These are phyloP conservation scores for Brachionus plicatilis DNA, from an alignment of 1,140 invertebrate species.

Conservation along the genomic window DNA sequence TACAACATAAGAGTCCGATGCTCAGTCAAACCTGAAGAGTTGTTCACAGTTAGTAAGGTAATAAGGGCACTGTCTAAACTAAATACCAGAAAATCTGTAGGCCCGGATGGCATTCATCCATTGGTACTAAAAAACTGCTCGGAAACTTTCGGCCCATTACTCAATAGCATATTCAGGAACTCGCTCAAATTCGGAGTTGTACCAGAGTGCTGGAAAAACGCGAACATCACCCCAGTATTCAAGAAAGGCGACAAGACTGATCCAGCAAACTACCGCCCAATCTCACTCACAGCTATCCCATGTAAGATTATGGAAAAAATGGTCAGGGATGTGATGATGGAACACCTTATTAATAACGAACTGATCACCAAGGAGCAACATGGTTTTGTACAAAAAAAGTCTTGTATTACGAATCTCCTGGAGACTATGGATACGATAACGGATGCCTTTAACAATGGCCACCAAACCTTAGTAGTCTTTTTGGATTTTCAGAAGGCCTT, in stretches of 20 bases:
- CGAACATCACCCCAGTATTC: no score
- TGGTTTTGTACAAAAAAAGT: slow-evolving; percentile 9
- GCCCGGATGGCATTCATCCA: not conserved
- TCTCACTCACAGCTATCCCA: no score
- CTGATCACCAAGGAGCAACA: slow-evolving; percentile 15
- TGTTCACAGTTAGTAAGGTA: not conserved
- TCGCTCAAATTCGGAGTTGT: not conserved
- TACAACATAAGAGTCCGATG: not conserved
- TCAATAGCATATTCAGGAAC: not conserved
- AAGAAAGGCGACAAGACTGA: no score
- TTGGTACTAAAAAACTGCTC: not conserved
- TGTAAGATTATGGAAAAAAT: slow-evolving; percentile 37
- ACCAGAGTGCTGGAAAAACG: slow-evolving; percentile 37
- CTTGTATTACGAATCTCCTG: no score
- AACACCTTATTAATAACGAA: not conserved
- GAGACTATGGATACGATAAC: no score
- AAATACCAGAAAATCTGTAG: not conserved
- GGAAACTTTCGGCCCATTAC: not conserved
- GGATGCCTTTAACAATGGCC: no score
- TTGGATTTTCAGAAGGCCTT: no score
- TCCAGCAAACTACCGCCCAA: no score
- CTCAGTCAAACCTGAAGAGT: not conserved
- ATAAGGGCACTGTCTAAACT: not conserved
- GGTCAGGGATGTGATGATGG: not conserved
- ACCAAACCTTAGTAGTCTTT: no score